Evolutionary conservation across 2,113 vertebrate species (phyloP).

Genomic region (Ictidomys tridecemlineatus): DNA sequence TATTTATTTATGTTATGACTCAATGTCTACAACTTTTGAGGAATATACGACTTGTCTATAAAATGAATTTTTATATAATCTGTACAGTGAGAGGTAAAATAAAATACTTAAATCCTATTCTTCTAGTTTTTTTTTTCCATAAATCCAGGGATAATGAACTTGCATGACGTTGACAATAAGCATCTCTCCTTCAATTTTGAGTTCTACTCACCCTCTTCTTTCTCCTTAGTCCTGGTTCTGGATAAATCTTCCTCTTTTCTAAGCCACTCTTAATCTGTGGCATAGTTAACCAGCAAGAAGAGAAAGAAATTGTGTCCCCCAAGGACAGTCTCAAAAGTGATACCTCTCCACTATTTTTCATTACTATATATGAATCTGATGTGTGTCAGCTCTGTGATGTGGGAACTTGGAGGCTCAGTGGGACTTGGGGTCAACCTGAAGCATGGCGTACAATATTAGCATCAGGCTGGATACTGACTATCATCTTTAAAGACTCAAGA

Average conservation of each 20-base stretch:
- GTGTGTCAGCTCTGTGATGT: neutral
- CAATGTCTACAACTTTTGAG: neutral
- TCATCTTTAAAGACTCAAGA: neutral
- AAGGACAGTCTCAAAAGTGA: neutral
- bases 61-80: neutral
- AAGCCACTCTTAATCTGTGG: neutral
- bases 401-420: neutral
- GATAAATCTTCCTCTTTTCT: neutral
- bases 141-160: neutral
- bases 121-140: neutral
- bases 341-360: neutral
- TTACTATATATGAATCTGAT: neutral
- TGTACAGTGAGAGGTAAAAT: neutral
- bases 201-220: neutral
- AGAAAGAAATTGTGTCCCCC: neutral
- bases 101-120: neutral
- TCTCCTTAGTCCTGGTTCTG: neutral
- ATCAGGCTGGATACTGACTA: neutral
- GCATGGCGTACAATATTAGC: fast-evolving
- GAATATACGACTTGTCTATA: neutral
- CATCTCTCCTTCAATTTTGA: neutral
- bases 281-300: neutral
- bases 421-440: neutral
- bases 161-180: no score
- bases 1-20: neutral